Evolutionary conservation across 2,113 vertebrate species (phyloP).

Genomic region (Phyllostomus hastatus): DNA sequence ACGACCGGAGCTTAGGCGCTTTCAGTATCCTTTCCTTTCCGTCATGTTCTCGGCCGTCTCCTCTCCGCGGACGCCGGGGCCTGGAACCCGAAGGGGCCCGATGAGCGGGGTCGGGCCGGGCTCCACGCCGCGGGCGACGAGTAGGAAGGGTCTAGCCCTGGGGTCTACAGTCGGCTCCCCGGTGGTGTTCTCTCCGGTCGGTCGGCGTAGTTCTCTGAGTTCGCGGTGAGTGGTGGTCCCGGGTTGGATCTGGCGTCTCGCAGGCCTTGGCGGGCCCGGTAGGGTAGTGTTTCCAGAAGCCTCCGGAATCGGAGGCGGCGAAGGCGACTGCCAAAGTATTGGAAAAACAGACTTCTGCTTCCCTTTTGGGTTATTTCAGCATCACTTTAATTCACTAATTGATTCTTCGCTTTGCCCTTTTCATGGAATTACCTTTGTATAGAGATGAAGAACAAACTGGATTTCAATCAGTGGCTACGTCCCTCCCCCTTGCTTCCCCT

Average conservation of each 20-base stretch:
- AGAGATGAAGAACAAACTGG: background rate
- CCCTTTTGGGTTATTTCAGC: background rate
- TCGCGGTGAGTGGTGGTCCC: slow-evolving; percentile 75
- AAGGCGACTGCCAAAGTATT: background rate
- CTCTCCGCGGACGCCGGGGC: slow-evolving; percentile 77
- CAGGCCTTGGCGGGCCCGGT: background rate
- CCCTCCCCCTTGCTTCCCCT: background rate
- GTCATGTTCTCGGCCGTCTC: slow-evolving; percentile 76
- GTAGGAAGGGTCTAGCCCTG: slow-evolving; percentile 69
- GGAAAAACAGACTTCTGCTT: background rate
- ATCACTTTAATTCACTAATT: background rate
- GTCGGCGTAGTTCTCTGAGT: slow-evolving; percentile 75
- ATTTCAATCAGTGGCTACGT: background rate
- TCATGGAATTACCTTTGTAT: background rate
- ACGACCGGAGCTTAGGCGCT: rapidly evolving
- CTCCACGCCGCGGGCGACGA: slow-evolving; percentile 70
- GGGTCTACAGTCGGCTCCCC: slow-evolving; percentile 66
- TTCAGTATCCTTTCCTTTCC: rapidly evolving
- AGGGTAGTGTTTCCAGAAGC: background rate
- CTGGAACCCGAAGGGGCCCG: slow-evolving; percentile 67
- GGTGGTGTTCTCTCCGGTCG: slow-evolving; percentile 76
- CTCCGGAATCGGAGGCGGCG: background rate
- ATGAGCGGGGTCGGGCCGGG: slow-evolving; percentile 60
- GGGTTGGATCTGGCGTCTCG: background rate
- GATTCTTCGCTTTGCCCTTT: background rate